phyloP scores from a whole-genome alignment of 2,888 invertebrate species.

The Melieria crassipennis region DNA sequence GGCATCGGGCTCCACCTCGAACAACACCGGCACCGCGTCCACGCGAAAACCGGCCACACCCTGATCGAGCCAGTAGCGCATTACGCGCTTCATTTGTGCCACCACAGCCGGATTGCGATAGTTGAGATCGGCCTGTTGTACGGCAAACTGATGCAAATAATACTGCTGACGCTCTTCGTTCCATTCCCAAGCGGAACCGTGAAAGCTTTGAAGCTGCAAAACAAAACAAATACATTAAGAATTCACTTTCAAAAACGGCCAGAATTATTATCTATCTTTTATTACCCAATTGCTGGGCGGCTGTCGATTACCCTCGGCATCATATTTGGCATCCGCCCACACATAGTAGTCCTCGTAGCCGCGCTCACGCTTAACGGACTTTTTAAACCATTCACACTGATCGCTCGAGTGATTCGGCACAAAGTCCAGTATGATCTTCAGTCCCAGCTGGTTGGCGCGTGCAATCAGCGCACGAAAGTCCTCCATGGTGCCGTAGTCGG shows the following conservation, averaged over 20 bases:
- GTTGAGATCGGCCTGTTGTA: constrained; percentile 76
- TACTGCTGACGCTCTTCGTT: constrained; percentile 68
- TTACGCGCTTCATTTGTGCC: constrained; percentile 72
- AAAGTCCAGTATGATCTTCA: constrained; percentile 71
- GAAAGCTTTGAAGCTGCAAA: constrained; percentile 58
- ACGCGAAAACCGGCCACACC: constrained; percentile 81
- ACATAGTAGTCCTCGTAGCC: constrained; percentile 75
- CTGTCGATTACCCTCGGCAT: constrained; percentile 43
- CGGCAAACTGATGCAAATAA: constrained; percentile 72
- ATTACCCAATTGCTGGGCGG: constrained; percentile 67
- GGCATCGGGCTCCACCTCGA: constrained; percentile 66
- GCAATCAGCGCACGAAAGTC: constrained; percentile 73
- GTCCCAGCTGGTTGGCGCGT: constrained; percentile 66
- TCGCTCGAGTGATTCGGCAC: constrained; percentile 70
- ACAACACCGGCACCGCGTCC: constrained; percentile 66
- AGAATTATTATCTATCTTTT: not conserved
- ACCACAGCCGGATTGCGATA: constrained; percentile 73
- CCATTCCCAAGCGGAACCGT: constrained; percentile 74
- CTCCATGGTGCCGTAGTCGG: constrained; percentile 74
- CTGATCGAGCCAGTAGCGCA: constrained; percentile 76
- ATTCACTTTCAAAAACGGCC: too few species aligned
- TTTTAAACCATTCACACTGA: constrained; percentile 72
- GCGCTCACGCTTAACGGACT: constrained; percentile 67
- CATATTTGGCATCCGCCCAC: constrained; percentile 66
- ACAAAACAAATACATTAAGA: not conserved